Conservation (phyloP, 2,888 invertebrate species). For the Pecten maximus region DNA sequence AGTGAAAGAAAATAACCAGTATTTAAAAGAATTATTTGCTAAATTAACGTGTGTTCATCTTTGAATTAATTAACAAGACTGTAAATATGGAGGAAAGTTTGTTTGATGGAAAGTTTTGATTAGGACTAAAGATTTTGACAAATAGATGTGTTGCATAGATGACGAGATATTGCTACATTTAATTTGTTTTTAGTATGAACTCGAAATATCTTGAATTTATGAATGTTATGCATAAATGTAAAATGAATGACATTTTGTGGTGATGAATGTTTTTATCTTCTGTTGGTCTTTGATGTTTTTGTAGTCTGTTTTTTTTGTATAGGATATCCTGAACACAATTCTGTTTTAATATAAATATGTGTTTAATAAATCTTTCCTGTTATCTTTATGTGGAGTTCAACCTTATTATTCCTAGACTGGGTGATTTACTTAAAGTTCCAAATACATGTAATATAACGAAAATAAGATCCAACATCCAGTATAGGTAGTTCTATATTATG, state of each 20-base stretch:
- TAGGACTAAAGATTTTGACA: background rate
- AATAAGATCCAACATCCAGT: too few relatives aligned
- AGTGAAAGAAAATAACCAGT: too few relatives aligned
- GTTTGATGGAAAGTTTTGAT: background rate
- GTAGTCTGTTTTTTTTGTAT: background rate
- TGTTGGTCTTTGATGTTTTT: background rate
- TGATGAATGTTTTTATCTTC: background rate
- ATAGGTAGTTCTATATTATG: too few relatives aligned
- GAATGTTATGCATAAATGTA: background rate
- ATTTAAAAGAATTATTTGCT: background rate
- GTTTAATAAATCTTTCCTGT: slow-evolving; percentile 30
- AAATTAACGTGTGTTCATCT: background rate
- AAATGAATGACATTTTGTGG: background rate
- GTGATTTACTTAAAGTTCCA: too few relatives aligned
- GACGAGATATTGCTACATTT: background rate
- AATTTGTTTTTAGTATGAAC: background rate
- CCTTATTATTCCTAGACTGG: too few relatives aligned
- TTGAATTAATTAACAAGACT: background rate
- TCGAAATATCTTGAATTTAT: background rate
- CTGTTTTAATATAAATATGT: background rate
- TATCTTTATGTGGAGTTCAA: too few relatives aligned
- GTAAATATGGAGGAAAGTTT: background rate
- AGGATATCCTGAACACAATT: background rate
- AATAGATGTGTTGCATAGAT: background rate
- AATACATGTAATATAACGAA: too few relatives aligned